These are phyloP conservation scores for Neopipo cinnamomea DNA, from an alignment of 2,113 vertebrate genomes.

Conservation along the genomic window DNA sequence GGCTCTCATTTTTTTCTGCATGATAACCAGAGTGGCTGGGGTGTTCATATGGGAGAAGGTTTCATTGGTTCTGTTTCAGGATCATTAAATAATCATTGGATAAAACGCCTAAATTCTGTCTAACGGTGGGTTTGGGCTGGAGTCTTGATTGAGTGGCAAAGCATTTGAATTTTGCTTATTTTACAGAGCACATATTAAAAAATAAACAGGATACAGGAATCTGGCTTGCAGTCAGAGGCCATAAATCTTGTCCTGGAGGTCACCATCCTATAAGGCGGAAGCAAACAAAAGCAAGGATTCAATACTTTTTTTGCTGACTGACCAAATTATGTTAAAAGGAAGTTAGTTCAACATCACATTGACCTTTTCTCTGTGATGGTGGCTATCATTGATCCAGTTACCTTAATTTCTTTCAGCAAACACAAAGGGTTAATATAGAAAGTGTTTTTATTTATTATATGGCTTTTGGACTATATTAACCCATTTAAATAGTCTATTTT, in stretches of 20 bases:
- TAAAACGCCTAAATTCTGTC: background rate
- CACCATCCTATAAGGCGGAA: conserved; percentile 20
- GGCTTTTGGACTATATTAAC: background rate
- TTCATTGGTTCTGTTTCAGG: background rate
- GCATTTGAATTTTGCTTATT: background rate
- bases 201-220: conserved; percentile 60
- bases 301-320: conserved; percentile 33
- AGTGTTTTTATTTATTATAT: background rate
- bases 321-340: background rate
- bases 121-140: background rate
- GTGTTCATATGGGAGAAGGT: background rate
- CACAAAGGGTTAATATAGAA: background rate
- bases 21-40: background rate
- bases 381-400: background rate
- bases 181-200: background rate
- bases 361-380: background rate
- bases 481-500: background rate
- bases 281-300: conserved; percentile 8
- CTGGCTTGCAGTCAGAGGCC: background rate
- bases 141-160: background rate
- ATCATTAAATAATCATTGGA: background rate
- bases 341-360: background rate
- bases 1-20: background rate
- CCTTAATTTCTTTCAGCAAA: background rate
- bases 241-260: conserved; percentile 54